phyloP scores from a whole-genome alignment of 2,113 vertebrate genomes.

The Notechis scutatus region DNA sequence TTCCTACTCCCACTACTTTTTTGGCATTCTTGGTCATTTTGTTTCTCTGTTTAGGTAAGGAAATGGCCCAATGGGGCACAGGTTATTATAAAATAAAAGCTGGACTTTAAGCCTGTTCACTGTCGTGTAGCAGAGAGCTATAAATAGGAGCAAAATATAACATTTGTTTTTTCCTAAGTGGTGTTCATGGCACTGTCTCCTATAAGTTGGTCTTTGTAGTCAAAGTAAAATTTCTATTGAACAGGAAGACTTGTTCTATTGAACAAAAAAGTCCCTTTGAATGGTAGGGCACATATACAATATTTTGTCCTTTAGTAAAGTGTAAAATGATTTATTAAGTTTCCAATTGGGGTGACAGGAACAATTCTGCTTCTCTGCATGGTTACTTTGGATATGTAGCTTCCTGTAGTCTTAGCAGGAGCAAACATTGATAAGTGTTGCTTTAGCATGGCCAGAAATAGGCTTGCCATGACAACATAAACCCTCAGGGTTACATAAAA shows the following conservation, averaged over 20 bases:
- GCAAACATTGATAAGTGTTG: background rate
- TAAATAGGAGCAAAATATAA: background rate
- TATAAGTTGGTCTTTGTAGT: background rate
- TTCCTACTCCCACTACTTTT: background rate
- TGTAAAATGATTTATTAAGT: background rate
- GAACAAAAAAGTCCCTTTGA: background rate
- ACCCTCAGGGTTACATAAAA: background rate
- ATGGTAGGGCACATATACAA: background rate
- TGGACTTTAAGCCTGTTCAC: background rate
- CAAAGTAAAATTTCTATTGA: background rate
- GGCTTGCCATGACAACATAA: background rate
- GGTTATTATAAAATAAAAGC: background rate
- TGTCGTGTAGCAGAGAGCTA: background rate
- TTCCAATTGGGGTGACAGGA: background rate
- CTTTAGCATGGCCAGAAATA: background rate
- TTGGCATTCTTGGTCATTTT: background rate
- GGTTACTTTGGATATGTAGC: background rate
- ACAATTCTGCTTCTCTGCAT: background rate
- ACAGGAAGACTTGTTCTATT: background rate
- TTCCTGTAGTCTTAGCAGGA: background rate
- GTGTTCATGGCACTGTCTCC: background rate
- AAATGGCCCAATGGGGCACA: background rate
- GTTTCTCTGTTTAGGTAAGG: background rate
- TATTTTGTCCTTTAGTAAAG: background rate
- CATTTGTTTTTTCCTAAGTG: background rate